Evolutionary conservation across 2,113 vertebrate genomes (phyloP).

Genomic region (Thermophis baileyi): DNA sequence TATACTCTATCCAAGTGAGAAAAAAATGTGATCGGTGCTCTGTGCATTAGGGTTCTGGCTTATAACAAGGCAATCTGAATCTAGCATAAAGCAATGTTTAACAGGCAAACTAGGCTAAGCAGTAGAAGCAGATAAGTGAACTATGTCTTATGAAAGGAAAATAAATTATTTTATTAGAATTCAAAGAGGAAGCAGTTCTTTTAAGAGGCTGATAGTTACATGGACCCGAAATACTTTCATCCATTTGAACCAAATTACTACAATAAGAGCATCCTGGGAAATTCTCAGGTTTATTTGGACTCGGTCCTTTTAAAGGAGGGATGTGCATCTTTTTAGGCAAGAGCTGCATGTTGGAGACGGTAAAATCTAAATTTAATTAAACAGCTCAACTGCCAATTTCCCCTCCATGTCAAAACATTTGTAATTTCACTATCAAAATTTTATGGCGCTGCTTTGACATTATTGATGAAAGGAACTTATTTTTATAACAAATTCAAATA

Average conservation of each 20-base stretch:
- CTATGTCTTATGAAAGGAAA: constrained; percentile 45
- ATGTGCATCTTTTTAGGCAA: background rate
- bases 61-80: constrained; percentile 25
- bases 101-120: constrained; percentile 61
- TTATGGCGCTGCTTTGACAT: background rate
- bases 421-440: background rate
- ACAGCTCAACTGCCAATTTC: background rate
- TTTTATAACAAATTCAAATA: background rate
- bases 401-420: background rate
- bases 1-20: constrained; percentile 58
- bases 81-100: constrained; percentile 67
- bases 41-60: constrained; percentile 30
- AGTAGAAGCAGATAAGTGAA: constrained; percentile 51
- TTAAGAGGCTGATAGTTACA: constrained; percentile 43
- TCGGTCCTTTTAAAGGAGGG: background rate
- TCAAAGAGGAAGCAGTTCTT: constrained; percentile 27
- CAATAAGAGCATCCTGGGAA: background rate
- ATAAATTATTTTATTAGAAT: constrained; percentile 20
- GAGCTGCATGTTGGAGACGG: background rate
- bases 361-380: background rate
- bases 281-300: background rate
- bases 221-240: constrained; percentile 34
- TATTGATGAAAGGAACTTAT: background rate
- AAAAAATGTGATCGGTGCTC: constrained; percentile 33
- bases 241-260: constrained; percentile 27